Evolutionary conservation across 2,113 vertebrate genomes (phyloP).

Genomic region (Phylloscopus trochilus): DNA sequence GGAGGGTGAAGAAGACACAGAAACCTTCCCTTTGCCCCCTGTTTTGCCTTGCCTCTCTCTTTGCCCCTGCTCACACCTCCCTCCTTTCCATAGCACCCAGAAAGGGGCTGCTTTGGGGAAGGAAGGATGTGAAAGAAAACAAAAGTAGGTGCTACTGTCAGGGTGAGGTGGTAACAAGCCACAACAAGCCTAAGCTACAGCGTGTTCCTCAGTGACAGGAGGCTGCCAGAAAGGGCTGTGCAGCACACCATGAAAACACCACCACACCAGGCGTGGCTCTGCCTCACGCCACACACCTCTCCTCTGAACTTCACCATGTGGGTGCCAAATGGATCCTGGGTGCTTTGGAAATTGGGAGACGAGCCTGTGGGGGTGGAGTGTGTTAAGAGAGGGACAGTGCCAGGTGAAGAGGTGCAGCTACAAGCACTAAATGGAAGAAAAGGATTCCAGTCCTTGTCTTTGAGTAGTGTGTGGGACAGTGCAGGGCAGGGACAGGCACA

Average conservation of each 20-base stretch:
- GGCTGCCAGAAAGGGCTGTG: background rate
- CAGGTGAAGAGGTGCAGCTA: background rate
- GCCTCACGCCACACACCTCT: background rate
- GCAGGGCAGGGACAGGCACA: background rate
- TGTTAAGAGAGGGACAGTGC: background rate
- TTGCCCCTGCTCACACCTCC: background rate
- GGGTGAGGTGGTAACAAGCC: background rate
- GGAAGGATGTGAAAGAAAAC: background rate
- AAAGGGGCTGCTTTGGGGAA: background rate
- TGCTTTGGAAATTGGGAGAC: background rate
- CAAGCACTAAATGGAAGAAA: background rate
- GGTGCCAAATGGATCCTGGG: background rate
- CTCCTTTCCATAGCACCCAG: rapidly evolving
- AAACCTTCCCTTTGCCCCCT: background rate
- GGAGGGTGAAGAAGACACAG: background rate
- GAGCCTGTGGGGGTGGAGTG: background rate
- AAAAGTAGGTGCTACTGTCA: background rate
- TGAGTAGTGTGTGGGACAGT: background rate
- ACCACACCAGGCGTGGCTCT: rapidly evolving
- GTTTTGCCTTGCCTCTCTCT: background rate
- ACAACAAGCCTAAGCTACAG: background rate
- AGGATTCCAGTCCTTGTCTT: background rate
- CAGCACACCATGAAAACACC: background rate
- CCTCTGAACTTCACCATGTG: background rate
- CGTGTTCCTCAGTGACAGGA: background rate